Conservation (phyloP, 2,113 vertebrate species). For the Aspiorhynchus laticeps region DNA sequence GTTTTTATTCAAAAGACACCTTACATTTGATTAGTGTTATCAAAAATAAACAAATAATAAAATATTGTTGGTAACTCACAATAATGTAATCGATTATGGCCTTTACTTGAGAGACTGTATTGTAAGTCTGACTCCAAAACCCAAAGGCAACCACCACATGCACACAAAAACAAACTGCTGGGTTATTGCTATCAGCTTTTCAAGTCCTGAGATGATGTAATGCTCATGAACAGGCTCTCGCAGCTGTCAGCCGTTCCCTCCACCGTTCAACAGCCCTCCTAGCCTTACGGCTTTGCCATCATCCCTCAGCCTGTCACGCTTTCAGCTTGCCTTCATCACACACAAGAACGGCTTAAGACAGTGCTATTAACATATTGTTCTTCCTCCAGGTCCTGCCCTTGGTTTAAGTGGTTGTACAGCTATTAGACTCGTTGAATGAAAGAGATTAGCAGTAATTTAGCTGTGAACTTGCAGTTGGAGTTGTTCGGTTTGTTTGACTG, state of each 20-base stretch:
- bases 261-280: conserved; percentile 4
- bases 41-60: background rate
- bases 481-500: conserved; percentile 27
- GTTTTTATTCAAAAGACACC: background rate
- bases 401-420: conserved; percentile 28
- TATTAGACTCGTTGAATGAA: conserved; percentile 40
- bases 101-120: conserved; percentile 12
- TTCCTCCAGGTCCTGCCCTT: conserved; percentile 45
- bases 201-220: conserved; percentile 63
- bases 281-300: conserved; percentile 43
- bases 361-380: conserved; percentile 22
- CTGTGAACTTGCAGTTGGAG: conserved; percentile 11
- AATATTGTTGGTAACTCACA: background rate
- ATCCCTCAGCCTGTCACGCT: conserved; percentile 44
- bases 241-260: conserved; percentile 57
- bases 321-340: conserved; percentile 8
- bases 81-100: background rate
- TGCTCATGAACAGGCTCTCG: conserved; percentile 49
- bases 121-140: conserved; percentile 5
- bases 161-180: conserved; percentile 20
- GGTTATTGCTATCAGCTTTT: conserved; percentile 51
- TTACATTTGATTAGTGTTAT: background rate
- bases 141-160: conserved; percentile 13
- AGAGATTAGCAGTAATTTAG: conserved; percentile 27
- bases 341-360: conserved; percentile 39